Evolutionary conservation across 2,888 invertebrate species (phyloP).

Genomic region (Acleris holmiana): DNA sequence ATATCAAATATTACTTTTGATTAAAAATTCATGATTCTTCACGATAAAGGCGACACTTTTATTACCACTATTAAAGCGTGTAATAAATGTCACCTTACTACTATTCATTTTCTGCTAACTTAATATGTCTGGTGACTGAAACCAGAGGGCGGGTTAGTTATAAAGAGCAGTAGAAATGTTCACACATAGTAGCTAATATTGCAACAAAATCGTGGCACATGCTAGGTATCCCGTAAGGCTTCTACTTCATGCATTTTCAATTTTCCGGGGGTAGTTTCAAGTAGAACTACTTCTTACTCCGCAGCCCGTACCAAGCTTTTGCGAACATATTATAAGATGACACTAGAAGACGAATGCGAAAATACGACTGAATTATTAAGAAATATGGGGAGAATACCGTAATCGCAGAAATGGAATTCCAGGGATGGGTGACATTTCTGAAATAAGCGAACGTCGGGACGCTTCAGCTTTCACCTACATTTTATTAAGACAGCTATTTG

Average conservation of each 20-base stretch:
- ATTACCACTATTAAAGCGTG: neutral
- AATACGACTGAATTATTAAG: conserved; percentile 26
- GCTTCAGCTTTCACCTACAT: neutral
- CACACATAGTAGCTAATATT: conserved; percentile 2
- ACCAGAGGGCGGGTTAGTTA: too few species aligned
- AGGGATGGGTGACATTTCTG: conserved; percentile 18
- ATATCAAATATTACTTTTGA: neutral
- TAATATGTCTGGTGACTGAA: too few species aligned
- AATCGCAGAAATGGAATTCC: conserved; percentile 30
- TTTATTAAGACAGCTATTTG: neutral
- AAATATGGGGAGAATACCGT: conserved; percentile 17
- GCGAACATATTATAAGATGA: conserved; percentile 14
- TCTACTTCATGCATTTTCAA: conserved; percentile 26
- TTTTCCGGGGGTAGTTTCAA: conserved; percentile 22
- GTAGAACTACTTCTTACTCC: conserved; percentile 10
- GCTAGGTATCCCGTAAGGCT: conserved; percentile 13
- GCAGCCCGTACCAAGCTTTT: conserved; percentile 13
- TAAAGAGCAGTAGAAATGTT: conserved; percentile 3
- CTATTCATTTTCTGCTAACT: neutral
- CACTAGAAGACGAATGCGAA: conserved; percentile 25
- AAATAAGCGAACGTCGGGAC: conserved; percentile 4
- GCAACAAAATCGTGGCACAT: conserved; percentile 20
- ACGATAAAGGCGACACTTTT: too few species aligned
- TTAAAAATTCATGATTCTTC: too few species aligned
- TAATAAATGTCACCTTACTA: neutral